Percentiles rank a stretch among this genome's conserved stretches.
phyloP scores from a whole-genome alignment of 2,113 vertebrate genomes.

The Indicator indicator region DNA sequence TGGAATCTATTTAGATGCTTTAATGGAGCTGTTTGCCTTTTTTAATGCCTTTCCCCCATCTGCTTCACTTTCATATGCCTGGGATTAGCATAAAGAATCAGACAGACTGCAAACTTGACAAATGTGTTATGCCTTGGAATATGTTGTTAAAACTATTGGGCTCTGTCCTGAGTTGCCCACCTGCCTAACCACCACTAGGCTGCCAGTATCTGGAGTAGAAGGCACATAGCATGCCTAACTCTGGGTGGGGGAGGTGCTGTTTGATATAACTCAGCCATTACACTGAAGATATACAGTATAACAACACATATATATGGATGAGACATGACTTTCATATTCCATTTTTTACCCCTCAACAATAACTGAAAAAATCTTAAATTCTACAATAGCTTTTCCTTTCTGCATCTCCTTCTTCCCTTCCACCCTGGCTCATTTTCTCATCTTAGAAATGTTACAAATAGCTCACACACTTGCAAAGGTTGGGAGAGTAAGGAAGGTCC shows the following conservation, averaged over 20 bases:
- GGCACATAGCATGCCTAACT: slow-evolving; percentile 2
- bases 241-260: neutral
- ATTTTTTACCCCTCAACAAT: slow-evolving; percentile 16
- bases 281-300: neutral
- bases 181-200: slow-evolving; percentile 9
- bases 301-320: neutral
- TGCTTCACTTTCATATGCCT: slow-evolving; percentile 74
- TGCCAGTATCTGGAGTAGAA: neutral
- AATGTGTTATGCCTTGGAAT: slow-evolving; percentile 62
- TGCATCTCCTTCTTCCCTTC: slow-evolving; percentile 11
- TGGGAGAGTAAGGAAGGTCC: slow-evolving; percentile 55
- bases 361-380: slow-evolving; percentile 14
- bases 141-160: neutral
- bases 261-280: slow-evolving; percentile 33
- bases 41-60: slow-evolving; percentile 73
- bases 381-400: slow-evolving; percentile 22
- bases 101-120: slow-evolving; percentile 74
- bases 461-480: slow-evolving; percentile 42
- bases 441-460: slow-evolving; percentile 64
- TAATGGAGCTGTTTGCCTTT: slow-evolving; percentile 43
- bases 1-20: slow-evolving; percentile 60
- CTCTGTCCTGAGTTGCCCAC: slow-evolving; percentile 38
- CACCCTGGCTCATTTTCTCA: slow-evolving; percentile 46
- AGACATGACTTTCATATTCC: neutral
- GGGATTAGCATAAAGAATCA: slow-evolving; percentile 79